Evolutionary conservation across 1,140 invertebrate genomes (phyloP), one percentile per base, ranked within the genome.

Genomic region (Dendrolimus kikuchii): DNA sequence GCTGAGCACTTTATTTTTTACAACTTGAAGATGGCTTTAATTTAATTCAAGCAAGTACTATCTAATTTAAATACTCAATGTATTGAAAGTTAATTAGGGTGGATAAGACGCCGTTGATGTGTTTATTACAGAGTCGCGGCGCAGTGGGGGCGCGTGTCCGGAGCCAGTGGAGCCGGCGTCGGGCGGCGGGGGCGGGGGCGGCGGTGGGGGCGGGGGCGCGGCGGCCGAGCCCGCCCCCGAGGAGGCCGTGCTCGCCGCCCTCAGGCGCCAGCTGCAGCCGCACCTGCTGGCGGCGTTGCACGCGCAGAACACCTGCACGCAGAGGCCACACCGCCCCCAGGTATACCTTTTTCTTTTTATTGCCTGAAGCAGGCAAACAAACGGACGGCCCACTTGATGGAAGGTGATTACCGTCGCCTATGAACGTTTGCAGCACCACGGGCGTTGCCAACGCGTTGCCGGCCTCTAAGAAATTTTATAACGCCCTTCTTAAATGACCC

Each of bases 241-340:
- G 63, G 90, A 89, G 42, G 90, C 91, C n/a, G 91, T 92, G 88
- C 76, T 92, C 57, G 90, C 89, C 40, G 91, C 91, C 46, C 75
- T 92, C 57, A 88, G 91, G 6, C 85, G 90, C 23, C 90, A 90
- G 74, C 90, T 92, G 63, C 91, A 92, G 59, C 91, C 91, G 40
- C 90, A 91, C 61, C 67, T 92, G 48, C 88, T 92, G 78, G 90
- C 91, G 78, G 91, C 91, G 46, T 69, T 88, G 54, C 86, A 88
- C 62, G 84, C 83, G 58, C 81, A 81, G 60, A 64, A 62, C 66
- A 50, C 66, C 55, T 64, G 66, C 46, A 40, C 67, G 49, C 66
- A 69, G 52, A 66, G 62, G 53, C 60, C 59, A 47, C 73, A 68
- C 5, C 10, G n/a, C 41, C 40, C 42, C 0, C 51, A 53, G 51